Evolutionary conservation across 2,888 invertebrate genomes (phyloP).

Genomic region (Ectemnius cavifrons): DNA sequence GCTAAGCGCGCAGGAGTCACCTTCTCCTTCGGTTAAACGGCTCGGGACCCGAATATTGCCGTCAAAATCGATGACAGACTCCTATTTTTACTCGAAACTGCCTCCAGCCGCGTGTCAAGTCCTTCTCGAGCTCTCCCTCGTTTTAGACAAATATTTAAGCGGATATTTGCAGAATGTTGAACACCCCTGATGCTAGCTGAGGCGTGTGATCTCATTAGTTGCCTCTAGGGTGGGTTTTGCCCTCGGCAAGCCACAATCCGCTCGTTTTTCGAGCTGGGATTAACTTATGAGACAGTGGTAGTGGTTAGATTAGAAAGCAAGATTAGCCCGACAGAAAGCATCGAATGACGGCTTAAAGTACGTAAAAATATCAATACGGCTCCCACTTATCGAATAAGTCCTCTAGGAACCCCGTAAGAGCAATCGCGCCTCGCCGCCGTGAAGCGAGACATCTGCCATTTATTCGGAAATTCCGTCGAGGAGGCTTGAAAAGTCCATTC

Average conservation of each 20-base stretch:
- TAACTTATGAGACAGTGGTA: slow-evolving; percentile 48
- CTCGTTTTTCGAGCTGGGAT: slow-evolving; percentile 60
- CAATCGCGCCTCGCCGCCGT: neutral
- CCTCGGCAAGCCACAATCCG: slow-evolving; percentile 70
- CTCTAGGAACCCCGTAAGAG: slow-evolving; percentile 4
- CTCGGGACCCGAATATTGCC: too few species aligned
- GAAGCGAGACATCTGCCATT: too few species aligned
- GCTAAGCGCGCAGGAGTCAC: too few species aligned
- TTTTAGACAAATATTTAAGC: slow-evolving; percentile 44
- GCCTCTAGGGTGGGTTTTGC: slow-evolving; percentile 72
- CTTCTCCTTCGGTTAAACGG: too few species aligned
- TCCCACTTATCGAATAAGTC: slow-evolving; percentile 20
- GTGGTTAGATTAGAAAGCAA: slow-evolving; percentile 39
- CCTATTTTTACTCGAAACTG: too few species aligned
- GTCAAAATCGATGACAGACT: too few species aligned
- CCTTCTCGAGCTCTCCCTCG: neutral
- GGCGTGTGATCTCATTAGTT: slow-evolving; percentile 75
- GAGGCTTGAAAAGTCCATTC: too few species aligned
- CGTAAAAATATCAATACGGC: slow-evolving; percentile 20
- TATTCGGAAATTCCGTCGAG: too few species aligned
- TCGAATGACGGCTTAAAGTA: slow-evolving; percentile 38
- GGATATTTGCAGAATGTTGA: slow-evolving; percentile 66
- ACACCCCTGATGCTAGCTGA: slow-evolving; percentile 72
- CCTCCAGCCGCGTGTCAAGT: too few species aligned
- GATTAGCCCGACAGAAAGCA: slow-evolving; percentile 37